These are phyloP conservation scores for Drosophila pseudoobscura DNA, from an alignment of 1,140 invertebrate species.

Conservation along the genomic window DNA sequence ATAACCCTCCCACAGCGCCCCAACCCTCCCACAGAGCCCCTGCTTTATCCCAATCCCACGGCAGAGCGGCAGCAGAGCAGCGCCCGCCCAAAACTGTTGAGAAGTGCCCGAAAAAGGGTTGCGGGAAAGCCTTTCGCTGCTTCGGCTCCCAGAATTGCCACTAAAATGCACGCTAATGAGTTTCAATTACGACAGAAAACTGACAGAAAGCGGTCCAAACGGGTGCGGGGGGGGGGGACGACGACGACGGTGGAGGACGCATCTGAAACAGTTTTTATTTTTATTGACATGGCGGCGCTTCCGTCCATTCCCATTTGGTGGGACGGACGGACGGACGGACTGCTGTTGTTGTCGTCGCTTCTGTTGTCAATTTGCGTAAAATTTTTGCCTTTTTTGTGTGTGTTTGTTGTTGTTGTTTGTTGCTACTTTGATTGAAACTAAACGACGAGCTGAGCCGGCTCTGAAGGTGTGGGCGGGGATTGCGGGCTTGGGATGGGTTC, in stretches of 20 bases:
- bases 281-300: slow-evolving; percentile 57
- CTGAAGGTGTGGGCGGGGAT: slow-evolving; percentile 15
- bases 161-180: slow-evolving; percentile 82
- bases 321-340: slow-evolving; percentile 14
- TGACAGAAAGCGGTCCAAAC: slow-evolving; percentile 20
- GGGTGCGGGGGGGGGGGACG: not conserved
- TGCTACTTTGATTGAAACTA: slow-evolving; percentile 82
- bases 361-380: slow-evolving; percentile 75
- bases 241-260: slow-evolving; percentile 8
- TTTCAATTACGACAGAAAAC: slow-evolving; percentile 76
- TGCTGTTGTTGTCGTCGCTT: slow-evolving; percentile 55
- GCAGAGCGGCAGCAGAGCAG: too few relatives aligned
- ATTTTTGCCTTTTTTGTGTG: slow-evolving; percentile 49
- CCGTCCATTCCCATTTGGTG: slow-evolving; percentile 2
- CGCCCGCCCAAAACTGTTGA: too few relatives aligned
- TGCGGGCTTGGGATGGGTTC: not conserved
- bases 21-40: slow-evolving; percentile 14
- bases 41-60: not conserved
- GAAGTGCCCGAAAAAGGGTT: slow-evolving; percentile 58
- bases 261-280: slow-evolving; percentile 57
- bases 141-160: slow-evolving; percentile 57
- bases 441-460: slow-evolving; percentile 53
- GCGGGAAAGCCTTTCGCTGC: slow-evolving; percentile 33
- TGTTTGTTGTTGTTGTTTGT: slow-evolving; percentile 29
- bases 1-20: slow-evolving; percentile 21